Evolutionary conservation across 1,140 invertebrate species (phyloP).

Genomic region (Popillia japonica): DNA sequence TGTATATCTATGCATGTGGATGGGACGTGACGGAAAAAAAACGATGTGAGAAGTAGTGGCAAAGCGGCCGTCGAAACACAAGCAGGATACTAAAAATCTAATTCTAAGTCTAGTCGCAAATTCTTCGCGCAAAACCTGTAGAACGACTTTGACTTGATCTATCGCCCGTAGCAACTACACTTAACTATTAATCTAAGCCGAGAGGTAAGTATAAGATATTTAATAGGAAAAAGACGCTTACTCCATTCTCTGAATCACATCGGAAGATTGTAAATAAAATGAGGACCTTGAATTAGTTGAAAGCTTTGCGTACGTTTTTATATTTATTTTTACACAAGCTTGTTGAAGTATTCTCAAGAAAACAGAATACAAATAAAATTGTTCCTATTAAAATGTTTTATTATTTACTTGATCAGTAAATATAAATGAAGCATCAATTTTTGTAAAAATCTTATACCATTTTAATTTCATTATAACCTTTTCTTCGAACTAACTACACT

Average conservation of each 20-base stretch:
- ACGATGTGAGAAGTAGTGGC: not conserved
- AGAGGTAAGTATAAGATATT: constrained; percentile 26
- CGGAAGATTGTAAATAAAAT: not conserved
- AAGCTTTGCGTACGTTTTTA: not conserved
- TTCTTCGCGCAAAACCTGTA: constrained; percentile 38
- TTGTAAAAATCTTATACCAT: no score
- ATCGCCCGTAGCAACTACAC: constrained; percentile 26
- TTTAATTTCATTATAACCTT: no score
- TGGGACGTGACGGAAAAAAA: constrained; percentile 23
- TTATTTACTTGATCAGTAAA: no score
- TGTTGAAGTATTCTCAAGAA: no score
- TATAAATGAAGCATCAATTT: no score
- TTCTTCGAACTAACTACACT: no score
- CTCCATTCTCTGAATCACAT: not conserved
- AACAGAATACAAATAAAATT: no score
- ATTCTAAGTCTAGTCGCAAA: constrained; percentile 38
- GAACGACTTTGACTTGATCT: constrained; percentile 36
- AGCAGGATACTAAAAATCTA: constrained; percentile 29
- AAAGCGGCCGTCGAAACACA: constrained; percentile 1
- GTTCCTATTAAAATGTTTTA: no score
- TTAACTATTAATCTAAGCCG: constrained; percentile 29
- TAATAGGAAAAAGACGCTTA: not conserved
- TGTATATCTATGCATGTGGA: not conserved
- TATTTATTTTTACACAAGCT: no score
- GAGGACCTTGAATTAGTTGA: not conserved